phyloP scores from a whole-genome alignment of 2,797 vertebrate species.

The Sphenopsis melanotis region DNA sequence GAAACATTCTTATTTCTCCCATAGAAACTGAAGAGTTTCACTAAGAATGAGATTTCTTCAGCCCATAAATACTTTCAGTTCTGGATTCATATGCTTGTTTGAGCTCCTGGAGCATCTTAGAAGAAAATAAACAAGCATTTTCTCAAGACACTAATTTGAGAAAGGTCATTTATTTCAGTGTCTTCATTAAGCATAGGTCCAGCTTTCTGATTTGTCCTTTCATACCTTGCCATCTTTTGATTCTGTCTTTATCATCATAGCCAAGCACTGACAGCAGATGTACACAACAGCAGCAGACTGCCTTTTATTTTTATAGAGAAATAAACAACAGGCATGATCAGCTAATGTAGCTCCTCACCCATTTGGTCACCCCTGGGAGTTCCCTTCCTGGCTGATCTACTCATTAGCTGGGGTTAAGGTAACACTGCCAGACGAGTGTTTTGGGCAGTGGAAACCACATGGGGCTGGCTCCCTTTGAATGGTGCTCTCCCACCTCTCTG shows the following conservation, averaged over 20 bases:
- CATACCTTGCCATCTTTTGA: neutral
- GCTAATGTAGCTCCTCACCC: conserved; percentile 3
- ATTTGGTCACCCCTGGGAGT: neutral
- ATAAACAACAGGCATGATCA: neutral
- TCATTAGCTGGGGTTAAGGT: conserved; percentile 13
- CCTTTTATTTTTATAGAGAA: conserved; percentile 8
- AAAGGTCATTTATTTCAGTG: neutral
- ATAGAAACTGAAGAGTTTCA: neutral
- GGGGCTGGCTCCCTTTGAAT: neutral
- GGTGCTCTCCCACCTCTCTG: neutral
- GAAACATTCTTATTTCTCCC: neutral
- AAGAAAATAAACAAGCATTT: neutral
- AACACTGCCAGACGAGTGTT: neutral
- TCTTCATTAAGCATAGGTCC: neutral
- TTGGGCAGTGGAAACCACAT: neutral
- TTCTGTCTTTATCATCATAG: neutral
- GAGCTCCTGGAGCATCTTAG: neutral
- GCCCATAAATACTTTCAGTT: neutral
- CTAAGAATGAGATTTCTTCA: neutral
- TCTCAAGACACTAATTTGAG: neutral
- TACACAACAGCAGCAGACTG: neutral
- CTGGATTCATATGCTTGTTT: neutral
- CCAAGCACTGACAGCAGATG: neutral
- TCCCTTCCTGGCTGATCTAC: conserved; percentile 1
- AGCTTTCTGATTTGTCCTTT: neutral